Evolutionary conservation across 2,113 vertebrate genomes (phyloP), one percentile per base, ranked within the genome.

Genomic region (Campylomormyrus numenius): DNA sequence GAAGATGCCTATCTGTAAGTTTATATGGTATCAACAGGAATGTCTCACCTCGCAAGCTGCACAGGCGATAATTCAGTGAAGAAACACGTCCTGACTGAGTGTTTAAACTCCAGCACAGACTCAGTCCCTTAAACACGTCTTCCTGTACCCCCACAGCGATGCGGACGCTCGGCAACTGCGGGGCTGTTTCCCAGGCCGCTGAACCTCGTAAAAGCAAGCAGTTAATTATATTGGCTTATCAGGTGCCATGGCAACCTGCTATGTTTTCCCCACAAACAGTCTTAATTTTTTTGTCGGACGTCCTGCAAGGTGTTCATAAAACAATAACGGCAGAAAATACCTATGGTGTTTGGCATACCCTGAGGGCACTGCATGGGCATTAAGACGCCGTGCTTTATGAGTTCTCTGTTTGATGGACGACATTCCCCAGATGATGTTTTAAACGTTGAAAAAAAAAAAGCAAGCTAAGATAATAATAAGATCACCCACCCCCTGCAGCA

Each of bases 141-240:
- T 39, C 19, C 31, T n/a, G 17, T 50, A 10, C 85, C 85, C 9
- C 45, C 84, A 70, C 21, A 17, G 19, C 19, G 19, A 90, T 77
- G 42, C 3, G 17, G 13, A 31, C 8, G 21, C 2, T n/a, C 39
- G 6, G 39, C 45, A 42, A n/a, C 21, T 5, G 48, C 9, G 5
- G 49, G 8, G 46, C 27, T 45, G 31, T 45, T 90, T 31, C 48
- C 27, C 9, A 0, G 86, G 53, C 85, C 50, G 6, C 42, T 5
- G 42, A n/a, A 46, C 83, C 70, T 91, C 74, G 56, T 83, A 91
- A 91, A 70, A 90, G 85, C 39, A 66, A 11, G 9, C 88, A 62
- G 48, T 89, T 58, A 87, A 83, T 89, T 88, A 89, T 58, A 39
- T 19, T 50, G 27, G 39, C 58, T 83, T 80, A 88, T 91, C 66